phyloP scores from a whole-genome alignment of 2,113 vertebrate genomes.

The Psettodes erumei region DNA sequence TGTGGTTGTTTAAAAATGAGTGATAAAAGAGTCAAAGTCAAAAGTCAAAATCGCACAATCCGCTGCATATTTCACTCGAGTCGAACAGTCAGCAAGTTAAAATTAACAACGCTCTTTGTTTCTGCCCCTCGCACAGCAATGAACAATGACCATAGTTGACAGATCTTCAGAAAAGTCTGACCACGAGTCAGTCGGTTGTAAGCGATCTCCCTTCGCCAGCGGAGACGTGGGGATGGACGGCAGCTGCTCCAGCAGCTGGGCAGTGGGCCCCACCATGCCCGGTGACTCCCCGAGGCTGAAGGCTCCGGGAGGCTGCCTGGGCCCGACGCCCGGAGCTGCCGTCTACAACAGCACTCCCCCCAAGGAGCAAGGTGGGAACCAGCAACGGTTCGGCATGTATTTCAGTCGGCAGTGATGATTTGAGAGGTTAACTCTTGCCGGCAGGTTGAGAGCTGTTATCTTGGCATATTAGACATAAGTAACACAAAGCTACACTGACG shows the following conservation, averaged over 20 bases:
- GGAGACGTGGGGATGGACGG: conserved; percentile 89
- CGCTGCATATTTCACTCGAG: neutral
- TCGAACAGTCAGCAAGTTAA: neutral
- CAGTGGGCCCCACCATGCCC: conserved; percentile 84
- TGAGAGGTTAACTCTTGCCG: too few species aligned
- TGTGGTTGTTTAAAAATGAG: too few species aligned
- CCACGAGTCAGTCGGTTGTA: conserved; percentile 88
- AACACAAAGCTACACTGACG: neutral
- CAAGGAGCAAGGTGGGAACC: conserved; percentile 89
- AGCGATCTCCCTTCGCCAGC: conserved; percentile 86
- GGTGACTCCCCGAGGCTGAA: conserved; percentile 87
- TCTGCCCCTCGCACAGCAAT: conserved; percentile 83
- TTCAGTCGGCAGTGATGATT: too few species aligned
- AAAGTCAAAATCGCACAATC: too few species aligned
- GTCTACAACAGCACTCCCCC: conserved; percentile 87
- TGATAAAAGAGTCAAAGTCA: too few species aligned
- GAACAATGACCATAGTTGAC: conserved; percentile 99
- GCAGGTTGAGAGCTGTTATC: neutral
- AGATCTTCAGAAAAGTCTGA: conserved; percentile 92
- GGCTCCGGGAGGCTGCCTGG: conserved; percentile 82
- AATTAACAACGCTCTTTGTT: too few species aligned
- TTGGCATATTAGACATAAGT: neutral
- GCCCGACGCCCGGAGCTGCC: conserved; percentile 89
- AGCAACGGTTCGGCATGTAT: neutral
- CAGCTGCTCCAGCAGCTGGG: conserved; percentile 89